These are phyloP conservation scores for Xenopus borealis DNA, from an alignment of 2,113 vertebrate genomes.

Conservation along the genomic window DNA sequence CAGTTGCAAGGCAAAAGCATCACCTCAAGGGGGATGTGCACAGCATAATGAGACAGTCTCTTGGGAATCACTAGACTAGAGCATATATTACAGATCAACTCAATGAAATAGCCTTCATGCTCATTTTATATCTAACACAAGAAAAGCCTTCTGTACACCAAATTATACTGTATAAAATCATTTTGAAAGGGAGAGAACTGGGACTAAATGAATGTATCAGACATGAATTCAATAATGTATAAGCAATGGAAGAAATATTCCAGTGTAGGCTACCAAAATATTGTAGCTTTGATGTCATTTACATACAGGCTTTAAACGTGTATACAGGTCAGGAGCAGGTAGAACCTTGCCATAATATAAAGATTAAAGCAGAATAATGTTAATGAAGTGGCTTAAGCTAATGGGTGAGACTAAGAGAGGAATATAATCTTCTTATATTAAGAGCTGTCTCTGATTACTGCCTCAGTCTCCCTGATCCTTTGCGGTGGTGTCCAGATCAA, in stretches of 20 bases:
- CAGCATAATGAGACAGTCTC: conserved; percentile 17
- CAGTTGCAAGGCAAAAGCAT: conserved; percentile 12
- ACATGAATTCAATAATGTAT: too few relatives aligned
- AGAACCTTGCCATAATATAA: too few relatives aligned
- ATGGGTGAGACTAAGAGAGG: background rate
- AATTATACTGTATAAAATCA: background rate
- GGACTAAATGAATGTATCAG: too few relatives aligned
- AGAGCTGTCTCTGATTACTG: conserved; percentile 18
- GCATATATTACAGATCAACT: conserved; percentile 10
- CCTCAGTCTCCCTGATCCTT: background rate
- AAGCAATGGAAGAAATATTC: too few relatives aligned
- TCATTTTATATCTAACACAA: background rate
- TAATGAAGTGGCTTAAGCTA: too few relatives aligned
- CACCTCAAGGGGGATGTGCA: background rate
- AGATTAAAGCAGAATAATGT: too few relatives aligned
- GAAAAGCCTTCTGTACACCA: background rate
- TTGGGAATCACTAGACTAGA: conserved; percentile 5
- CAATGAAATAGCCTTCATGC: background rate
- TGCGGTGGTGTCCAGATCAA: conserved; percentile 15
- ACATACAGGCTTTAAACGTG: too few relatives aligned
- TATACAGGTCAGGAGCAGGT: too few relatives aligned
- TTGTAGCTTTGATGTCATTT: too few relatives aligned
- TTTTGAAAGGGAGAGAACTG: too few relatives aligned
- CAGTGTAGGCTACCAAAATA: too few relatives aligned
- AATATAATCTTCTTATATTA: conserved; percentile 29